Percentiles rank a stretch among this genome's conserved stretches.
Conservation (phyloP, 2,113 vertebrate species). For the Cyprinodon variegatus region DNA sequence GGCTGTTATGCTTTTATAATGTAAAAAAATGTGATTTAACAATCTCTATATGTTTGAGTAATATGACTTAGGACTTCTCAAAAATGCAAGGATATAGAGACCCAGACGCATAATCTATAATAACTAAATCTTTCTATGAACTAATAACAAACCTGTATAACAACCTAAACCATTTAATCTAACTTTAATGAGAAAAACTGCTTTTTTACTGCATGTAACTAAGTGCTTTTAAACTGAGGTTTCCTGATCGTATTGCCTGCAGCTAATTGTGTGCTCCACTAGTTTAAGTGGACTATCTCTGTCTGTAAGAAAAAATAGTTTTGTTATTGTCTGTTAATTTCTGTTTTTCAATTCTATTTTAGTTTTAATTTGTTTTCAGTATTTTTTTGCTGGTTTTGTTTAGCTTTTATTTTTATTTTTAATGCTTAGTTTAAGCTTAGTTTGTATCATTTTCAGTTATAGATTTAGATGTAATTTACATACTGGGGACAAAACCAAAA, state of each 20-base stretch:
- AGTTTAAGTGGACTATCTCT: neutral
- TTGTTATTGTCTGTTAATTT: too few relatives aligned
- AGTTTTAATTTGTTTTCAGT: too few relatives aligned
- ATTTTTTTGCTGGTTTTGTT: too few relatives aligned
- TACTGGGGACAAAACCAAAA: too few relatives aligned
- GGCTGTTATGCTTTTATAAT: neutral
- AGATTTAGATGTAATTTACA: too few relatives aligned
- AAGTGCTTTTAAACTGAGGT: neutral
- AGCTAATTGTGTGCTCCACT: neutral
- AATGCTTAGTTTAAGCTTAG: too few relatives aligned
- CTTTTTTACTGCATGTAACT: too few relatives aligned
- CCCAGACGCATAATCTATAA: neutral
- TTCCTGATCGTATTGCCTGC: neutral
- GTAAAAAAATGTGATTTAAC: neutral
- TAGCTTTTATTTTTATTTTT: too few relatives aligned
- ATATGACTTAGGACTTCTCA: too few relatives aligned
- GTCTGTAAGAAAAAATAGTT: neutral
- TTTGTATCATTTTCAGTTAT: too few relatives aligned
- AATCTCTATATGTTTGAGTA: too few relatives aligned
- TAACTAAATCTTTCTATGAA: neutral
- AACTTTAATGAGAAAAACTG: neutral
- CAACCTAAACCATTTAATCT: neutral
- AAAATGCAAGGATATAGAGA: neutral
- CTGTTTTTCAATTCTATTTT: too few relatives aligned
- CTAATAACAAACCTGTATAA: neutral